These are phyloP conservation scores for Ryuthela nishihirai DNA, from an alignment of 2,888 invertebrate genomes.

Conservation along the genomic window DNA sequence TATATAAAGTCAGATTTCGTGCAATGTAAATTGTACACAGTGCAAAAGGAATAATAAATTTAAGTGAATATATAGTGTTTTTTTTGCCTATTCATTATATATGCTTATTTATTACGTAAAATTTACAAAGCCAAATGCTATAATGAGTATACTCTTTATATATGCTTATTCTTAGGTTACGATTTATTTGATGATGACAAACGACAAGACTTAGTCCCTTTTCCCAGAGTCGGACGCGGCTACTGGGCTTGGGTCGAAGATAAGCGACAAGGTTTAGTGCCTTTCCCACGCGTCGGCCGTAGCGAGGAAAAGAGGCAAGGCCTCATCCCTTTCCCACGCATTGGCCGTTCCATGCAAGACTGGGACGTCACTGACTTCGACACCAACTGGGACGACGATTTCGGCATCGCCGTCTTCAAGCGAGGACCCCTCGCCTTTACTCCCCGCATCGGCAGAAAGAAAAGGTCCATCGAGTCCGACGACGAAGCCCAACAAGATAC, in stretches of 20 bases:
- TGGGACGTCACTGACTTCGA: background rate
- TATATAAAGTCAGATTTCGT: no score
- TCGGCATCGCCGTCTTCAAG: background rate
- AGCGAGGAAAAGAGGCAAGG: constrained; percentile 23
- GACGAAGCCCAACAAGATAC: constrained; percentile 2
- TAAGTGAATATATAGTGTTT: no score
- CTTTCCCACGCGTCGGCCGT: constrained; percentile 22
- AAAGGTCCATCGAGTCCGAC: constrained; percentile 18
- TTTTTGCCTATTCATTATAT: no score
- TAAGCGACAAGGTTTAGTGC: constrained; percentile 13
- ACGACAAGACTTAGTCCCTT: constrained; percentile 29
- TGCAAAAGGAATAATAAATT: no score
- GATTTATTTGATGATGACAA: constrained; percentile 32
- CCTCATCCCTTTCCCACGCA: constrained; percentile 38
- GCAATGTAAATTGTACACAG: no score
- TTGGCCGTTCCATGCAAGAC: constrained; percentile 21
- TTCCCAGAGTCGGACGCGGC: constrained; percentile 19
- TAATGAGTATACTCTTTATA: no score
- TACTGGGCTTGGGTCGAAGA: constrained; percentile 10
- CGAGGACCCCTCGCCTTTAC: background rate
- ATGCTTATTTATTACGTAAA: no score
- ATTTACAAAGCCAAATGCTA: no score
- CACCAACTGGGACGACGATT: background rate
- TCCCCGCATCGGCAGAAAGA: constrained; percentile 27
- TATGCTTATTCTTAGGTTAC: constrained; percentile 17